These are phyloP conservation scores for Limonius californicus DNA, from an alignment of 1,140 invertebrate genomes.

Conservation along the genomic window DNA sequence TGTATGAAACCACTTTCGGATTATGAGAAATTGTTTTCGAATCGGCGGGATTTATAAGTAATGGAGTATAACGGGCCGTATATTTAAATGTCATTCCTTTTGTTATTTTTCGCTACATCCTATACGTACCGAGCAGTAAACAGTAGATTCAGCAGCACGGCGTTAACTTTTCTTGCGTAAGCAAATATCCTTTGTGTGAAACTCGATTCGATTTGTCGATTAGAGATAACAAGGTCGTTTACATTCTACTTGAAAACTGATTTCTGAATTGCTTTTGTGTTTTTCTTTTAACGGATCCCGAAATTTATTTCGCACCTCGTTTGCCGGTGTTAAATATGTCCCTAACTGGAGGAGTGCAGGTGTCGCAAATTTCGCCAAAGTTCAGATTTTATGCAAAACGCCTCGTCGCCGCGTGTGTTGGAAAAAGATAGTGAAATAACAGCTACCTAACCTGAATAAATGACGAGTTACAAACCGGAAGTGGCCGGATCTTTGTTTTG, in stretches of 20 bases:
- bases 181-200: slow-evolving; percentile 27
- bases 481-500: slow-evolving; percentile 9
- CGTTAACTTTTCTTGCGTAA: slow-evolving; percentile 22
- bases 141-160: background rate
- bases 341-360: background rate
- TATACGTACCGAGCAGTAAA: background rate
- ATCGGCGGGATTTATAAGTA: no score
- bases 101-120: no score
- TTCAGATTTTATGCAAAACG: slow-evolving; percentile 2
- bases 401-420: background rate
- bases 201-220: slow-evolving; percentile 29
- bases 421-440: background rate
- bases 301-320: slow-evolving; percentile 13
- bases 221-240: slow-evolving; percentile 34
- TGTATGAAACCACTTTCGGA: no score
- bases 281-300: slow-evolving; percentile 6
- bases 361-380: background rate
- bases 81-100: no score
- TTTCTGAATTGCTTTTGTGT: slow-evolving; percentile 22
- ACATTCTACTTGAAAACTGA: slow-evolving; percentile 30
- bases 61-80: no score
- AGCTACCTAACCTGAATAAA: slow-evolving; percentile 11
- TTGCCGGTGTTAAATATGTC: background rate
- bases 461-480: slow-evolving; percentile 6
- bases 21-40: no score